Base-by-base conservation (phyloP, 1,140 invertebrate species). In the Ips nitidus region DNA sequence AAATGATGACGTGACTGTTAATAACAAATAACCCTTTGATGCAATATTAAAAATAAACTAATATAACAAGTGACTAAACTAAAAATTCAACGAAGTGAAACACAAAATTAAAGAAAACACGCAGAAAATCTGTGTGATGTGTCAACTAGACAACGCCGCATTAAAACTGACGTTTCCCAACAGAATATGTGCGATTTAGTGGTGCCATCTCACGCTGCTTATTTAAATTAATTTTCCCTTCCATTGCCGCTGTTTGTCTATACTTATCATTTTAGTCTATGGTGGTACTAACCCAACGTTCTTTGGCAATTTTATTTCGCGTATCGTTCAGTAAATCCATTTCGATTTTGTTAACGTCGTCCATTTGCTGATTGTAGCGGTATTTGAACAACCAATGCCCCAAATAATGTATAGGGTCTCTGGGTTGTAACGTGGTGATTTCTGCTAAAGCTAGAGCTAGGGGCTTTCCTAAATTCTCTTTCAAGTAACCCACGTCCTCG, bases 301-400 rank as follows among this genome's bases (percentile, higher is more conserved):
- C 73, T 57, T 72, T 69, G 39, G 73, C 74, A 1, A 80, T 37
- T 53, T 74, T 63, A 2, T 73, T 71, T 55, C 79, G 72, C 68
- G 77, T 75, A 5, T 72, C 61, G 2, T 72, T 74, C 2, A 81
- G 57, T 43, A 73, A 50, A 50, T 3, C 45, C 75, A 41, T 77
- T 71, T 81, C 74, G 2, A 71, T 56, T 52, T 74, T 76, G 42
- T 77, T 73, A 8, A 75, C 41, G 39, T 75, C 68, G 40, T 77
- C 75, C 4, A 76, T 59, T 69, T 80, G 79, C 62, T 81, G 75
- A 70, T 81, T 81, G 56, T 79, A 81, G 8, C 79, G 71, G 66
- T 79, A 82, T 68, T 80, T 81, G 55, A 80, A 77, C 22, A 82
- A 69, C 79, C 80, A 82, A 69, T 80, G 78, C 2, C 74, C 80